Evolutionary conservation across 2,113 vertebrate species (phyloP).

Genomic region (Amazona vittata): DNA sequence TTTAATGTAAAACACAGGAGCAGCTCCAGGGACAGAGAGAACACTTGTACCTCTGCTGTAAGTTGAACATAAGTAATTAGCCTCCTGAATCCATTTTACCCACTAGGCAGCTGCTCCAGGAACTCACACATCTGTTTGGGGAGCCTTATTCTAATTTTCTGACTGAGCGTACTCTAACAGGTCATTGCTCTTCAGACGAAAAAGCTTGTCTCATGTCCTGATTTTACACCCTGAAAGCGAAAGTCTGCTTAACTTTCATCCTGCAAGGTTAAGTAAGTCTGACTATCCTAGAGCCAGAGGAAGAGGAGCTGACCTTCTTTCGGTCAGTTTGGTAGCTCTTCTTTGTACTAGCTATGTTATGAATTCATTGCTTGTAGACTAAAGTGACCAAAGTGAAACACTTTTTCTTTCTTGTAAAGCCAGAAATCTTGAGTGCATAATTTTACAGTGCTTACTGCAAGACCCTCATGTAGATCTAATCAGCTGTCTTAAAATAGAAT

Average conservation of each 20-base stretch:
- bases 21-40: not conserved
- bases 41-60: not conserved
- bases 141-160: not conserved
- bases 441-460: not conserved
- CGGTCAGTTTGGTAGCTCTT: not conserved
- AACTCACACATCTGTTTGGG: not conserved
- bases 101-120: not conserved
- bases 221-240: not conserved
- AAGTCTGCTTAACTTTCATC: not conserved
- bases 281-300: not conserved
- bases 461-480: not conserved
- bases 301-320: not conserved
- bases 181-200: not conserved
- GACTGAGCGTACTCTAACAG: not conserved
- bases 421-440: not conserved
- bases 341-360: not conserved
- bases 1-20: not conserved
- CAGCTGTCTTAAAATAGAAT: not conserved
- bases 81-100: not conserved
- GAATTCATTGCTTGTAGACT: not conserved
- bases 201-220: not conserved
- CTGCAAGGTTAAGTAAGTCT: not conserved
- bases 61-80: not conserved
- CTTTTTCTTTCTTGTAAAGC: not conserved
- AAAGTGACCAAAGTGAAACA: not conserved